Conservation (phyloP, 2,888 invertebrate species). For the Philereme transversata region DNA sequence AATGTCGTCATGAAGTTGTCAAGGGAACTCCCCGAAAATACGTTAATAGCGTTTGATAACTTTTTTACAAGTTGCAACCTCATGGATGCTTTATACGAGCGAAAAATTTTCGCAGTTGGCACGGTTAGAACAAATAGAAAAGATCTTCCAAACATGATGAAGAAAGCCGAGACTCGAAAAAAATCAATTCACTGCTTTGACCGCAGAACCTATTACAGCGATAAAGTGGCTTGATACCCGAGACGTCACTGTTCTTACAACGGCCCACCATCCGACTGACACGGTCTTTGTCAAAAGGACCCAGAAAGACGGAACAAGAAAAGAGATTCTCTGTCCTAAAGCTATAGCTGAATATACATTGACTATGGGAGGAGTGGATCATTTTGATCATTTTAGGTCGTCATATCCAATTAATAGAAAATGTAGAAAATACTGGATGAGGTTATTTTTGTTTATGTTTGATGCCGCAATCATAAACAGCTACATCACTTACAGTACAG, state of each 20-base stretch:
- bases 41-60: slow-evolving; percentile 31
- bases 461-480: slow-evolving; percentile 40
- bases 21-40: slow-evolving; percentile 20
- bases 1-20: slow-evolving; percentile 28
- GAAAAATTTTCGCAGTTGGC: slow-evolving; percentile 27
- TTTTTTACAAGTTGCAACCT: slow-evolving; percentile 30
- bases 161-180: slow-evolving; percentile 38
- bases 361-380: slow-evolving; percentile 38
- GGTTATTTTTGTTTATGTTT: slow-evolving; percentile 34
- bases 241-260: slow-evolving; percentile 40
- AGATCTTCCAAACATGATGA: slow-evolving; percentile 24
- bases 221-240: slow-evolving; percentile 46
- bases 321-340: slow-evolving; percentile 31
- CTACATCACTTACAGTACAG: slow-evolving; percentile 39
- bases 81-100: slow-evolving; percentile 28
- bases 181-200: slow-evolving; percentile 44
- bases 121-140: slow-evolving; percentile 31
- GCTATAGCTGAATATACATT: slow-evolving; percentile 35
- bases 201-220: slow-evolving; percentile 41
- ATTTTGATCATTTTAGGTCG: slow-evolving; percentile 28
- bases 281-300: slow-evolving; percentile 32
- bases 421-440: slow-evolving; percentile 33
- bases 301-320: slow-evolving; percentile 35
- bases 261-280: slow-evolving; percentile 41
- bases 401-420: slow-evolving; percentile 26